Conservation (phyloP, 2,797 vertebrate species). For the Numenius phaeopus region DNA sequence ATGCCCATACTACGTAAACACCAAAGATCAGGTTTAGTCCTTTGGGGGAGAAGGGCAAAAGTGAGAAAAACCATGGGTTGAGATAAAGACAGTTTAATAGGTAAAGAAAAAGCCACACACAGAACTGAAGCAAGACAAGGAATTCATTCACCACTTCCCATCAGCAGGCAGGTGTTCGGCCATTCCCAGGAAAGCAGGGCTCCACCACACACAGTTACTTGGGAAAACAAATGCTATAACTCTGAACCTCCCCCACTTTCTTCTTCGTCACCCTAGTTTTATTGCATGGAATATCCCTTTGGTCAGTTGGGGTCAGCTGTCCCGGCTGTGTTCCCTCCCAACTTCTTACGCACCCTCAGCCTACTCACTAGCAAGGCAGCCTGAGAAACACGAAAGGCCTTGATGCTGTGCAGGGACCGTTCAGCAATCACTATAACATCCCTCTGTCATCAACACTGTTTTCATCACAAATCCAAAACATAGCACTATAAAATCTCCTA, state of each 20-base stretch:
- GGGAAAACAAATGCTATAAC: background rate
- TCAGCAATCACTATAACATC: background rate
- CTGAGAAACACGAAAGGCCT: background rate
- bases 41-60: background rate
- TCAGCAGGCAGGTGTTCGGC: background rate
- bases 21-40: background rate
- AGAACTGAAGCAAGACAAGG: background rate
- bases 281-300: background rate
- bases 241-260: background rate
- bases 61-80: background rate
- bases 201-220: accelerated
- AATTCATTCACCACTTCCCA: background rate
- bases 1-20: background rate
- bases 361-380: background rate
- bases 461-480: background rate
- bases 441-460: background rate
- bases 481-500: background rate
- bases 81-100: background rate
- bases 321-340: background rate
- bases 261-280: background rate
- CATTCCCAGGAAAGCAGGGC: background rate
- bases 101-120: background rate
- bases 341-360: background rate
- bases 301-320: background rate
- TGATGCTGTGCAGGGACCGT: background rate